Conservation (phyloP, 2,888 invertebrate species). For the Lamellibrachia columna region DNA sequence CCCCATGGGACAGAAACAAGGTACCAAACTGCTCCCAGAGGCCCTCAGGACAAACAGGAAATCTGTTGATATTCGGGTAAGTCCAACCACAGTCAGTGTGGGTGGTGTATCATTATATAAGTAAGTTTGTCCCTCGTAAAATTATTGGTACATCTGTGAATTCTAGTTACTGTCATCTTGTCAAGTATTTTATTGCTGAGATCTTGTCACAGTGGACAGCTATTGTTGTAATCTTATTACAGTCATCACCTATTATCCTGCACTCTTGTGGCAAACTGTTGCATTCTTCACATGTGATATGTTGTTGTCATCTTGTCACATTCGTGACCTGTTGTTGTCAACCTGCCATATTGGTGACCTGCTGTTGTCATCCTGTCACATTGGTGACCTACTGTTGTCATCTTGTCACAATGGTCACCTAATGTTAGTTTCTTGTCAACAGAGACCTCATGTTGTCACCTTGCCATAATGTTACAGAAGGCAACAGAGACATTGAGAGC, state of each 20-base stretch:
- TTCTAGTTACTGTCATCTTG: neutral
- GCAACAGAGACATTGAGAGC: conserved; percentile 22
- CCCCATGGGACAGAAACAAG: neutral
- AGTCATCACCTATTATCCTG: neutral
- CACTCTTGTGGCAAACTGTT: neutral
- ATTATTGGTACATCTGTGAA: neutral
- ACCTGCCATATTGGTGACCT: neutral
- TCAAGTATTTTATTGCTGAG: neutral
- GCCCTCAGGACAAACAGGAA: neutral
- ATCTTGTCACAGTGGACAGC: neutral
- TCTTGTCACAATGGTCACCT: neutral
- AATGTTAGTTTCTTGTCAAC: neutral
- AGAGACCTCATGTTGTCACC: too few relatives aligned
- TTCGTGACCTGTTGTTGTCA: neutral
- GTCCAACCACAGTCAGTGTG: neutral
- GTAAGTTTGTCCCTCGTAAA: neutral
- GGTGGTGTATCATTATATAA: neutral
- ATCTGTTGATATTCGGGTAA: neutral
- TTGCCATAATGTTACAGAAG: neutral
- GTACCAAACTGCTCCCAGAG: neutral
- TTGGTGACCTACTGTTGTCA: neutral
- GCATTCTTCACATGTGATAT: neutral
- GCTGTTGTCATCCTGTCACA: neutral
- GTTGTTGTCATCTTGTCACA: neutral
- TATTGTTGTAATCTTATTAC: neutral